Base-by-base conservation (phyloP, 2,797 vertebrate species). In the Falco biarmicus region DNA sequence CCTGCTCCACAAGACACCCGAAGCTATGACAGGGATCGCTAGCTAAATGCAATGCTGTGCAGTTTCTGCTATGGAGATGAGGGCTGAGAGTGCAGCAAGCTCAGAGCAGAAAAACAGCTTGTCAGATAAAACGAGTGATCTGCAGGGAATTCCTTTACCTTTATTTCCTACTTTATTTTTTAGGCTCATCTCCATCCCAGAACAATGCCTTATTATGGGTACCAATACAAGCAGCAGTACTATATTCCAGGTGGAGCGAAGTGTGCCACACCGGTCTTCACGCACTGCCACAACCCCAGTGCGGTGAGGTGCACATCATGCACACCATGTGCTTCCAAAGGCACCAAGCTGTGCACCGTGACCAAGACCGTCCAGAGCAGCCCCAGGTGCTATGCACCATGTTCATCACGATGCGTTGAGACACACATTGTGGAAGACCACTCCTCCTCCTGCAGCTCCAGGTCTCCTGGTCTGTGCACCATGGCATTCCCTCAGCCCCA, bases 211-310 rank as follows among this genome's bases (percentile, higher is more conserved):
- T 94, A 84, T 61, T 94, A 91, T 1, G 20, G 91, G 4, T 96
- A 95, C 65, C 92, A 95, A 5, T 89, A 75, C 89, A 59, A 90
- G 82, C 91, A 51, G 79, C 94, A 93, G 73, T 89, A 85, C 73
- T 84, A 17, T 15, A 9, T 81, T 13, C 96, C 95, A 1, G 1
- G 41, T 0, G 70, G 45, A 14, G 3, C 11, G 24, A 80, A 54
- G 32, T 11, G 11, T 0, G 0, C 37, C 5, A 0, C 17, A 0
- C 41, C 70, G 0, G 6, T 22, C 25, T 51, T 51, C 34, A 4
- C 45, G 0, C 82, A 24, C 5, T 91, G 89, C 84, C 78, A 17
- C 8, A 9, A 3, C 32, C 65, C 87, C 1, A 2, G 25, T 0
- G 20, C 2, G 0, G 13, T 39, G 13, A 13, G 34, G 25, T 65